phyloP scores from a whole-genome alignment of 2,113 vertebrate genomes.

The Odontesthes bonariensis region DNA sequence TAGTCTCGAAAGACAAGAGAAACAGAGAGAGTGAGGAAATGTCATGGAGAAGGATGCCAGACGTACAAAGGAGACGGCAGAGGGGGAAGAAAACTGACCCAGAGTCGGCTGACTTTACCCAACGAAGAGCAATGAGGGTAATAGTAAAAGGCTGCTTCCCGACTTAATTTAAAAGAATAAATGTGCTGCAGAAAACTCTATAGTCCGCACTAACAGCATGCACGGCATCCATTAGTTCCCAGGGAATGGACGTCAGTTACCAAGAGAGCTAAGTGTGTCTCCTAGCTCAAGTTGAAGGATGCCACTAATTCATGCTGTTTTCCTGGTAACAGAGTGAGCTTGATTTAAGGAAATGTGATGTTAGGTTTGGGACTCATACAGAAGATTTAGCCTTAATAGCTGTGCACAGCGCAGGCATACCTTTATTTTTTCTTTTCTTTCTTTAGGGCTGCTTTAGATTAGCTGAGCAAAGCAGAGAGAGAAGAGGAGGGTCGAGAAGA shows the following conservation, averaged over 20 bases:
- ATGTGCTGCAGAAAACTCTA: slow-evolving; percentile 52
- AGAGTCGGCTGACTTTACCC: slow-evolving; percentile 19
- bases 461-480: slow-evolving; percentile 44
- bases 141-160: slow-evolving; percentile 25
- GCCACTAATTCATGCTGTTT: slow-evolving; percentile 21
- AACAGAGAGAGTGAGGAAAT: slow-evolving; percentile 61
- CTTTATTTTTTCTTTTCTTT: slow-evolving; percentile 31
- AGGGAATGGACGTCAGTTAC: slow-evolving; percentile 59
- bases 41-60: slow-evolving; percentile 55
- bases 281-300: slow-evolving; percentile 40
- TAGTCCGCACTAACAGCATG: slow-evolving; percentile 36
- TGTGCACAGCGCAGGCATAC: neutral
- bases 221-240: slow-evolving; percentile 59
- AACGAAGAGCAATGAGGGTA: slow-evolving; percentile 14
- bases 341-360: slow-evolving; percentile 30
- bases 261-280: slow-evolving; percentile 33
- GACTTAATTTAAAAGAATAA: slow-evolving; percentile 55
- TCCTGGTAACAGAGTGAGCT: slow-evolving; percentile 12
- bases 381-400: slow-evolving; percentile 5
- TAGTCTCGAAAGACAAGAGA: slow-evolving; percentile 56
- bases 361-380: slow-evolving; percentile 23
- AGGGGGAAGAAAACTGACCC: slow-evolving; percentile 19
- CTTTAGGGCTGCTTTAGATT: slow-evolving; percentile 34
- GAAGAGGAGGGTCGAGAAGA: slow-evolving; percentile 6
- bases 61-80: slow-evolving; percentile 24